Base-by-base conservation (phyloP, 2,113 vertebrate species). In the Anarhynchus alexandrinus region DNA sequence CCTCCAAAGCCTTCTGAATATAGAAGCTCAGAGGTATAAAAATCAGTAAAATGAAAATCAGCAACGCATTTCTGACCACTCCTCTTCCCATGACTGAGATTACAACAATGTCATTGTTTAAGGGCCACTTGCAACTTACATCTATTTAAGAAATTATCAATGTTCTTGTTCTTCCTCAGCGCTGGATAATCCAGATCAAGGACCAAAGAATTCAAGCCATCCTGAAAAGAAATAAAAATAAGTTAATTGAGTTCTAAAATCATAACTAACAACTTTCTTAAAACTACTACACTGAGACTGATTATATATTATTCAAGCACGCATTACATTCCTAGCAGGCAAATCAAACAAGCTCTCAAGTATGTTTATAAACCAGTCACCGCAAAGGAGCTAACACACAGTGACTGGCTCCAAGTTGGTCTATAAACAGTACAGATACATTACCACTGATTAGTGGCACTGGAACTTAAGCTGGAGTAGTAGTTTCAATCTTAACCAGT, bases 111-210 rank as follows among this genome's bases (percentile, higher is more conserved):
- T 34, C 18, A 79, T 59, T 65, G 58, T 74, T 92, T 81, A 97
- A 91, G 59, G 14, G 86, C 45, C 30, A 98, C 98, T 99, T 97
- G 89, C 70, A 83, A 99, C 99, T 99, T 98, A 99, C 99, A 99
- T 99, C 99, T 99, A 97, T 99, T 99, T 97, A 99, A 96, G 97
- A 99, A 99, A 92, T 99, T 99, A 97, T 99, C 99, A 15, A 99
- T 99, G 96, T 99, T 99, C 98, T 99, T 99, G 98, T 99, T 99
- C 98, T 99, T 99, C 95, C 99, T 99, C 81, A 99, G 98, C 1
- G 99, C 99, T 51, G 99, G 99, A 97, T 99, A 99, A 98, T 99
- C 99, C 98, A 99, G 97, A 98, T 99, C 99, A 97, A 99, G 98
- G 90, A 99, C 99, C 98, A 99, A 95, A 77, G 99, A 99, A 85